Evolutionary conservation across 2,888 invertebrate species (phyloP), one percentile per base, ranked within the genome.

Genomic region (Mechanitis messenoides): DNA sequence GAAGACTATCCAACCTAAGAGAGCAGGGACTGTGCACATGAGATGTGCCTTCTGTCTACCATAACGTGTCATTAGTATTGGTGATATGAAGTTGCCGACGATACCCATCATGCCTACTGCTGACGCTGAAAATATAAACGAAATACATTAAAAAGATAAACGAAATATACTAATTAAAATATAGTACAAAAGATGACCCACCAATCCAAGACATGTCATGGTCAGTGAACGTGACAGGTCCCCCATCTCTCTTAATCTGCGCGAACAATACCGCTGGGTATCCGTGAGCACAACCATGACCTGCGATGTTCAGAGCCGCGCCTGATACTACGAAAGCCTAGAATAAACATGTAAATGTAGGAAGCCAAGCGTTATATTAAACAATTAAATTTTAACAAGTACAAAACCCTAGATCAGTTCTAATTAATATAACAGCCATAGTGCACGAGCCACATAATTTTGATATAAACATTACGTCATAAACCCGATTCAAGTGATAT

Each of bases 41-140:
- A 92, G 80, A 59, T 92, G 91, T 2, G 92, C 89, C 33, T 85
- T 85, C 74, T 91, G 92, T 20, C 93, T 85, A 1, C 93, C 93
- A 61, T 89, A 84, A 60, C 82, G 85, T 54, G 92, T 92, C 90
- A 92, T 92, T 59, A 92, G 73, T 3, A 91, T 71, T 3, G 89
- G 89, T 0, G 89, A 87, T 59, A 90, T 76, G 73, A 90, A 87
- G 78, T 89, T 90, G 1, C 89, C 89, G 12, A 89, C 83, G 70
- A 90, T 84, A 28, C 89, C 89, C 89, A 89, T 89, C 20, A 80
- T 83, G 53, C 88, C 89, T 9, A 87, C 87, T 5, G 81, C 83
- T 35, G 89, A 88, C 53, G 85, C 89, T 90, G 85, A 47, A 84
- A 87, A 42, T 45, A 45, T 46, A 50, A 58, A 3, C 42, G 3